Conservation (phyloP, 2,113 vertebrate genomes). For the Albula goreensis region DNA sequence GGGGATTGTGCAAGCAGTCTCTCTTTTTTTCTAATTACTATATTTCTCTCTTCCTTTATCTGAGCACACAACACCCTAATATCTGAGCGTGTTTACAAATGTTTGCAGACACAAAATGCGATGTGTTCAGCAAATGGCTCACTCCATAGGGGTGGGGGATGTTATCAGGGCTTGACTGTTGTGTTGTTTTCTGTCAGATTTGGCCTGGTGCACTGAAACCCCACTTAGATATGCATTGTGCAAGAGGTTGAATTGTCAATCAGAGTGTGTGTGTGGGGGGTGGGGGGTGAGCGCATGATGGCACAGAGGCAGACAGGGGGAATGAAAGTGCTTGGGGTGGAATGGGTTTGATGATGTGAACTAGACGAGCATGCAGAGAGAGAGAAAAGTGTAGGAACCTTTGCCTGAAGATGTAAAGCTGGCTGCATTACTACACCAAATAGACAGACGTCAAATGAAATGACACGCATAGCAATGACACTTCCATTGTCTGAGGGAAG, state of each 20-base stretch:
- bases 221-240: slow-evolving; percentile 39
- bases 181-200: slow-evolving; percentile 27
- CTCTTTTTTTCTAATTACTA: background rate
- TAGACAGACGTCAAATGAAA: slow-evolving; percentile 37
- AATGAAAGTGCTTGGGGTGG: slow-evolving; percentile 34
- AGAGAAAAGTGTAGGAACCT: slow-evolving; percentile 30
- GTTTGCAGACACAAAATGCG: background rate
- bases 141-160: background rate
- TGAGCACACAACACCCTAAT: background rate
- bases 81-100: background rate
- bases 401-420: slow-evolving; percentile 36
- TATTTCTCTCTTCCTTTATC: background rate
- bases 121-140: background rate
- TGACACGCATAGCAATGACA: background rate
- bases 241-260: slow-evolving; percentile 37
- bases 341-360: slow-evolving; percentile 42
- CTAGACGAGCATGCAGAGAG: slow-evolving; percentile 35
- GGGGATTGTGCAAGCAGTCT: background rate
- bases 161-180: slow-evolving; percentile 10
- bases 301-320: slow-evolving; percentile 18
- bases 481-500: background rate
- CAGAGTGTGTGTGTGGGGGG: background rate
- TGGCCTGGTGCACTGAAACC: slow-evolving; percentile 27
- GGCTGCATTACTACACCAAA: slow-evolving; percentile 35
- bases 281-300: background rate